Base-by-base conservation (phyloP, 2,797 vertebrate species). In the Ibycter americanus region DNA sequence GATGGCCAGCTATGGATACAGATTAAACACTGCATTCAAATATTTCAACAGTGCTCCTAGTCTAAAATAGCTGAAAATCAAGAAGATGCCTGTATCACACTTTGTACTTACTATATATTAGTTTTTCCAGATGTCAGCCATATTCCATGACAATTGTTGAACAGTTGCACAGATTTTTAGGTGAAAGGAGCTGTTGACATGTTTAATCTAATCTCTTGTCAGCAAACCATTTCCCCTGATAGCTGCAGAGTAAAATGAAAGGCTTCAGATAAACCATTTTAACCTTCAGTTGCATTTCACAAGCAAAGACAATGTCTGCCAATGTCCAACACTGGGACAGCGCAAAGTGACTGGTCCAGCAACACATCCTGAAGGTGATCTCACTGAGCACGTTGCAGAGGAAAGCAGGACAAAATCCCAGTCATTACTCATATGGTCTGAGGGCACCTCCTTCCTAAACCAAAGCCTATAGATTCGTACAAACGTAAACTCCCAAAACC, bases 191-290 rank as follows among this genome's bases (percentile, higher is more conserved):
- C 51, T 91, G 36, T 58, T 72, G 85, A 62, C 5, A 10, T 59
- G 31, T 84, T 86, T 72, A 94, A 93, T 93, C 81, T 93, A 72
- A 87, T 71, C 77, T 82, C 76, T 81, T 71, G 66, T 72, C 88
- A 94, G 70, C 51, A 82, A 92, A 91, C 38, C 4, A 8, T 76
- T 58, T 88, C 38, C 46, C n/a, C 70, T 19, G 46, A 86, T 9
- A 78, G 66, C 70, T 89, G 11, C 4, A 52, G 54, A 36, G 49
- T 49, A 74, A 62, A 96, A 74, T 0, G 0, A 78, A 91, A 88
- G 56, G 32, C 21, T 91, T 72, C 49, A 73, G 47, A 87, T 46
- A 78, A 87, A 74, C 49, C 1, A 0, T 55, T 88, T 51, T 61
- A 88, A 89, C 44, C 31, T 52, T 62, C 70, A 80, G 3, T 6